Evolutionary conservation across 1,140 invertebrate species (phyloP).

Genomic region (Latrodectus geometricus): DNA sequence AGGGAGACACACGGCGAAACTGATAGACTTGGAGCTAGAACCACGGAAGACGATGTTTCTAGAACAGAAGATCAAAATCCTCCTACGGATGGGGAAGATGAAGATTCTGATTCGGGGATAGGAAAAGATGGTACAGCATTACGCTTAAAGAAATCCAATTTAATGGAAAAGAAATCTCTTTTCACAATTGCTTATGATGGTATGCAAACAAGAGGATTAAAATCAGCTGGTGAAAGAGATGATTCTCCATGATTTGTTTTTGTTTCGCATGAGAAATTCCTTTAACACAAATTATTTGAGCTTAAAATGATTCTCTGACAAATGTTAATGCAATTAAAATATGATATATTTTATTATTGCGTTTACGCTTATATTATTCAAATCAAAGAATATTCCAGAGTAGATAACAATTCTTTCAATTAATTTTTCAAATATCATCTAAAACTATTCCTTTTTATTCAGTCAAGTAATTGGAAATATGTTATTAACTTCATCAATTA

Average conservation of each 20-base stretch:
- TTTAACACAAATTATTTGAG: not conserved
- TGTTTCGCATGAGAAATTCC: not conserved
- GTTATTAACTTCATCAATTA: too few species aligned
- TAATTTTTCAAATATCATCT: too few species aligned
- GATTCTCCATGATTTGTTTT: constrained; percentile 28
- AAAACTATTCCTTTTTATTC: too few species aligned
- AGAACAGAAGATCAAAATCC: constrained; percentile 39
- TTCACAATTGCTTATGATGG: constrained; percentile 93
- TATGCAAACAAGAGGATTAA: constrained; percentile 75
- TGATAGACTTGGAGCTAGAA: constrained; percentile 24
- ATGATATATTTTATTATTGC: too few species aligned
- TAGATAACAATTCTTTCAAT: too few species aligned
- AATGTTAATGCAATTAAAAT: too few species aligned
- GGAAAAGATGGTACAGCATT: constrained; percentile 48
- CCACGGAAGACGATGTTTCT: constrained; percentile 37
- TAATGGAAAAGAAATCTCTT: constrained; percentile 91
- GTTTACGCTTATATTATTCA: too few species aligned
- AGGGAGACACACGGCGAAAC: constrained; percentile 42
- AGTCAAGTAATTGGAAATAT: too few species aligned
- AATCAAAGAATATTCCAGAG: too few species aligned
- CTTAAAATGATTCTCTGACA: too few species aligned
- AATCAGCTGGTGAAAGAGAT: constrained; percentile 60
- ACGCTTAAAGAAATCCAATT: constrained; percentile 62
- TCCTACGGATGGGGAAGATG: constrained; percentile 35
- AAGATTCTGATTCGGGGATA: constrained; percentile 64